Base-by-base conservation (phyloP, 2,888 invertebrate genomes). In the Andrena chrysosceles region DNA sequence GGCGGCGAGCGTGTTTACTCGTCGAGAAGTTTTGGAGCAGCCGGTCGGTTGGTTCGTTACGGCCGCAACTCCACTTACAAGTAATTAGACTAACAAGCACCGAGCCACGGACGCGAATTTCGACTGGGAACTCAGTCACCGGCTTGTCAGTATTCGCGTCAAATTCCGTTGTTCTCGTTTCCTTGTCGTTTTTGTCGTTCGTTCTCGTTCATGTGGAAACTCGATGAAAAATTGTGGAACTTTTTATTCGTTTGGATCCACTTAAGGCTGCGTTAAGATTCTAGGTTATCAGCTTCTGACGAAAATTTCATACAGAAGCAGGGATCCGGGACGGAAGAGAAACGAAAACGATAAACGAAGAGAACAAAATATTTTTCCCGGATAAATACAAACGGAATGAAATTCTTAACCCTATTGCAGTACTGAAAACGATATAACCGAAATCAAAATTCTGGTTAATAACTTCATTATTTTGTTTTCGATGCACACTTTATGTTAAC, bases 21-120 rank as follows among this genome's bases (percentile, higher is more conserved):
- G 86, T 77, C 84, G 84, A 81, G 77, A 90, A 91, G 87, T 91
- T 91, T 88, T 81, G 85, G 82, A 84, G 83, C 78, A 84, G 82
- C 74, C 73, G 77, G 83, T 70, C 71, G 75, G 84, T 81, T 69
- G 81, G 82, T 87, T 90, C 89, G 90, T 90, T 88, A 85, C 89
- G 86, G 83, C 85, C 88, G 82, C 86, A 89, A 89, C 87, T 91
- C 89, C 88, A 89, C 91, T 91, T 89, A 87, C 86, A 88, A 90
- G 90, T 91, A 91, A 91, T 91, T 91, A 91, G 87, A 83, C 85
- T 86, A 87, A 87, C 87, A 86, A 88, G 85, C 79, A 77, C 72
- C 63, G 69, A 83, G 81, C 76, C 73, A 64, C 35, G 72, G 77
- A 68, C 68, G 70, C 88, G 77, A 83, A 79, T 69, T 75, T 80